Percentiles rank a stretch among this genome's conserved stretches.
Conservation (phyloP, 2,113 vertebrate genomes). For the Sprattus sprattus region DNA sequence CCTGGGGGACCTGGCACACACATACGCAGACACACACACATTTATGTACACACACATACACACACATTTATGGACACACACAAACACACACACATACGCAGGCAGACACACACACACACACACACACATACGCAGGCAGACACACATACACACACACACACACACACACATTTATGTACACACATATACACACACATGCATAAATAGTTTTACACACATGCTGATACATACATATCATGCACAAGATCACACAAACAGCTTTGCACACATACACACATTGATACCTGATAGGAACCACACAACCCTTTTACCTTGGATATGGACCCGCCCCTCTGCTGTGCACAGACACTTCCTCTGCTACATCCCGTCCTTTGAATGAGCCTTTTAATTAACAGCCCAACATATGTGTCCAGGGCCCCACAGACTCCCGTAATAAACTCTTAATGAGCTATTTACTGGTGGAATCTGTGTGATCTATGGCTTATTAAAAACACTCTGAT, state of each 20-base stretch:
- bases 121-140: not conserved
- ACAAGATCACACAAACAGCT: not conserved
- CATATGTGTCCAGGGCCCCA: no score
- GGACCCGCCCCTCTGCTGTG: no score
- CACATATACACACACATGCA: not conserved
- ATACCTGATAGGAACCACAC: no score
- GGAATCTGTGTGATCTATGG: not conserved
- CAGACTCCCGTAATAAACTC: not conserved
- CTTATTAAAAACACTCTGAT: not conserved
- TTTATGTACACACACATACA: not conserved
- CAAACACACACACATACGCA: not conserved
- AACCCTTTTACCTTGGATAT: no score
- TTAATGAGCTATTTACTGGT: not conserved
- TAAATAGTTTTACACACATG: not conserved
- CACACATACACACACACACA: constrained; percentile 6
- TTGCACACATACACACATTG: not conserved
- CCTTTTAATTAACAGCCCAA: no score
- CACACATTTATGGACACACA: not conserved
- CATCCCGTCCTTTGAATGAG: no score
- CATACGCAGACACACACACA: not conserved
- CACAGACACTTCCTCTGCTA: no score
- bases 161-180: not conserved
- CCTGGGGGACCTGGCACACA: not conserved
- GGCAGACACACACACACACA: not conserved
- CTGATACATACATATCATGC: not conserved